Evolutionary conservation across 2,113 vertebrate species (phyloP).

Genomic region (Mobula hypostoma): DNA sequence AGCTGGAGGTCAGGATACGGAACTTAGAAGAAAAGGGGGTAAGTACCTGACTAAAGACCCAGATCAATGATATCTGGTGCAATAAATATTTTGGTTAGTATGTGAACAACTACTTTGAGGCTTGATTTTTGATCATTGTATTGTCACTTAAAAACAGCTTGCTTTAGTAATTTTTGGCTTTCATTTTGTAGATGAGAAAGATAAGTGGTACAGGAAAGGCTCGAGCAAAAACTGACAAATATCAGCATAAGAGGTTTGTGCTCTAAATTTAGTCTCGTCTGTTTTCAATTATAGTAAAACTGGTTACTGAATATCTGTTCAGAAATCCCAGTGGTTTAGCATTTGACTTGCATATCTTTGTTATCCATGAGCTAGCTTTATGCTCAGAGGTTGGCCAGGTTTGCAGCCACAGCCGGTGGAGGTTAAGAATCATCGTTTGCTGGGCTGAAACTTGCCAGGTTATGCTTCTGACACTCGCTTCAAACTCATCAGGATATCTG

Average conservation of each 20-base stretch:
- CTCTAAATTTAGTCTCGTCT: background rate
- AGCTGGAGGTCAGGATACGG: conserved; percentile 80
- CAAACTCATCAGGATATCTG: no score
- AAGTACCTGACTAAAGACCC: conserved; percentile 43
- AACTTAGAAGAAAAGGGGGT: conserved; percentile 87
- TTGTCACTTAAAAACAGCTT: background rate
- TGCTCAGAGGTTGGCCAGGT: no score
- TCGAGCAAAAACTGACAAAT: conserved; percentile 84
- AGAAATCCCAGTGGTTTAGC: no score
- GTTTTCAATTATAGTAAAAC: background rate
- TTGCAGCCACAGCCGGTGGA: no score
- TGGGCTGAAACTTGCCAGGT: no score
- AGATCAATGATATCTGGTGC: background rate
- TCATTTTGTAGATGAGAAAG: conserved; percentile 69
- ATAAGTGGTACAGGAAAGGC: conserved; percentile 94
- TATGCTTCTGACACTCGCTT: no score
- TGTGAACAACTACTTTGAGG: background rate
- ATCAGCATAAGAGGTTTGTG: conserved; percentile 86
- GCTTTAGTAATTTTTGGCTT: background rate
- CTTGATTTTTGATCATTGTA: background rate
- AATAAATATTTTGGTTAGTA: background rate
- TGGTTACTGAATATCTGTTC: no score
- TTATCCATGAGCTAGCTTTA: no score
- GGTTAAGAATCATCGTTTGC: no score
- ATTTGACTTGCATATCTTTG: no score